Evolutionary conservation across 2,888 invertebrate genomes (phyloP).

Genomic region (Spodoptera exigua): DNA sequence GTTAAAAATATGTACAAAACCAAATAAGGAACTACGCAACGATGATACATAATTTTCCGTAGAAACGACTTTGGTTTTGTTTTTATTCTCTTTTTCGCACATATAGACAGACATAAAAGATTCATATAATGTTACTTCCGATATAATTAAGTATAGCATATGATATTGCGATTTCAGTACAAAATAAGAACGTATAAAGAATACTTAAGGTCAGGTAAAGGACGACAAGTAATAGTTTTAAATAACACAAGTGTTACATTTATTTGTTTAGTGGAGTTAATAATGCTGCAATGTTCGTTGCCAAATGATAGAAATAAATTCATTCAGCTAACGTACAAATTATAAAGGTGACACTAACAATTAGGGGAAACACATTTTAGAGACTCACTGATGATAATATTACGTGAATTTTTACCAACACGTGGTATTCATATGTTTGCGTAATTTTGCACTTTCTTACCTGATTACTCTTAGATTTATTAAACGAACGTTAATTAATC

Average conservation of each 20-base stretch:
- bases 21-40: slow-evolving; percentile 52
- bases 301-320: slow-evolving; percentile 27
- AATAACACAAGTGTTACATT: background rate
- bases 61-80: slow-evolving; percentile 22
- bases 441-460: slow-evolving; percentile 24
- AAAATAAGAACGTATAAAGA: background rate
- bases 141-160: background rate
- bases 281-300: background rate
- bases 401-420: no score
- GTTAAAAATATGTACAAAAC: slow-evolving; percentile 55
- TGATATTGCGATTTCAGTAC: background rate
- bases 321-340: slow-evolving; percentile 30
- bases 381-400: no score
- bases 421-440: no score
- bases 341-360: slow-evolving; percentile 51
- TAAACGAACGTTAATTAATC: slow-evolving; percentile 38
- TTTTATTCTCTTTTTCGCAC: slow-evolving; percentile 10
- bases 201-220: background rate
- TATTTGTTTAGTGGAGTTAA: slow-evolving; percentile 1
- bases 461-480: slow-evolving; percentile 35
- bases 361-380: slow-evolving; percentile 35
- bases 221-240: background rate
- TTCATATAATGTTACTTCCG: slow-evolving; percentile 2
- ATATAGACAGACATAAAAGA: slow-evolving; percentile 1
- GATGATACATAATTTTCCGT: slow-evolving; percentile 55